Conservation (phyloP, 2,113 vertebrate species). For the Oreamnos americanus region DNA sequence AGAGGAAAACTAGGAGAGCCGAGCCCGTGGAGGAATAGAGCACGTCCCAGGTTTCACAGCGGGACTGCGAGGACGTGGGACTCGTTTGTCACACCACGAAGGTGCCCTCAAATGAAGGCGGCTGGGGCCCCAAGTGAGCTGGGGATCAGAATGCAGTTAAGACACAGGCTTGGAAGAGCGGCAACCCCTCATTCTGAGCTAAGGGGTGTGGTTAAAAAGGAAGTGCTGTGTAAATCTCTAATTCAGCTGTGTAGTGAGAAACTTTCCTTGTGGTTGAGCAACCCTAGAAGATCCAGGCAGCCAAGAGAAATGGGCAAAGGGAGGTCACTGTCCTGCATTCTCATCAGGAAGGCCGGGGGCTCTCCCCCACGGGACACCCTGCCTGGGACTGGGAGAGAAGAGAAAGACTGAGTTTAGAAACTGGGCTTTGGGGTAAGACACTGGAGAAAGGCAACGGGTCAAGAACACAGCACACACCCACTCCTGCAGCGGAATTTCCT, state of each 20-base stretch:
- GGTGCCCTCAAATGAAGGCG: not conserved
- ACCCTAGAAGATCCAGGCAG: not conserved
- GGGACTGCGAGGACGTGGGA: not conserved
- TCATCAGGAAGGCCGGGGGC: not conserved
- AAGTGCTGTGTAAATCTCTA: not conserved
- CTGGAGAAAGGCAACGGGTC: conserved; percentile 73
- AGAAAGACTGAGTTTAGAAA: not conserved
- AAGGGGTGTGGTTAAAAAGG: not conserved
- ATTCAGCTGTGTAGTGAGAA: not conserved
- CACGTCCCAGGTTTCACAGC: not conserved
- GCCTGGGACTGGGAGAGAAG: not conserved
- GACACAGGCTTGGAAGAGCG: not conserved
- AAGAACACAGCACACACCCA: conserved; percentile 86
- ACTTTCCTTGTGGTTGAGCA: not conserved
- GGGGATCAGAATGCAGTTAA: not conserved
- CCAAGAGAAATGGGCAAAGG: not conserved
- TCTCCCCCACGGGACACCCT: not conserved
- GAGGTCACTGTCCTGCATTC: not conserved
- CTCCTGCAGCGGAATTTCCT: conserved; percentile 79
- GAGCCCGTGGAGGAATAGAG: not conserved
- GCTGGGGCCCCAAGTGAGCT: not conserved
- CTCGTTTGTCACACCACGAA: accelerated
- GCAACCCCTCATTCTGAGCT: not conserved
- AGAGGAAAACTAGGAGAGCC: not conserved
- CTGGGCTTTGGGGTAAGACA: not conserved